Conservation (phyloP, 2,113 vertebrate species). For the Siphamia tubifer region DNA sequence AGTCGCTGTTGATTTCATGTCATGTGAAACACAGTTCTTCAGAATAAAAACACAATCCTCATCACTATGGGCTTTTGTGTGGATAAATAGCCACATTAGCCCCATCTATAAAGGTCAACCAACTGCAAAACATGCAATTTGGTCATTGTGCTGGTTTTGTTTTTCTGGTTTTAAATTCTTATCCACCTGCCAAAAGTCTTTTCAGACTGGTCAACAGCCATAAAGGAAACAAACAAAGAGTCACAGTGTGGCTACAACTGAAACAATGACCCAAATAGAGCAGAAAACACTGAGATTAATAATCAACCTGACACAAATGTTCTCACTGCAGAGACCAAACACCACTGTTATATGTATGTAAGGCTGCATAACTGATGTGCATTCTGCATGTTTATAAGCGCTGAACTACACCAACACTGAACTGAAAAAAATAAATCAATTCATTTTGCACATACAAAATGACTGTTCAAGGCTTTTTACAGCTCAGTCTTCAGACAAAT, state of each 20-base stretch:
- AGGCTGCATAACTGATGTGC: background rate
- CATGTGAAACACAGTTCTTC: background rate
- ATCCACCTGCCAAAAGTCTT: constrained; percentile 30
- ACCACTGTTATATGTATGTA: background rate
- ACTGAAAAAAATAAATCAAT: background rate
- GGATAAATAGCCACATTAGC: constrained; percentile 19
- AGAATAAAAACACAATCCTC: background rate
- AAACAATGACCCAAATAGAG: constrained; percentile 41
- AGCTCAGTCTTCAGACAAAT: background rate
- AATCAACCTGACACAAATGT: constrained; percentile 37
- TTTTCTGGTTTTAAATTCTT: background rate
- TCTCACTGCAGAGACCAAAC: background rate
- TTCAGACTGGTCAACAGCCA: constrained; percentile 33
- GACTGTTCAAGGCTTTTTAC: background rate
- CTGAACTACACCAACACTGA: background rate
- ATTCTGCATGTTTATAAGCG: background rate
- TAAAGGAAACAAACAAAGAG: constrained; percentile 34
- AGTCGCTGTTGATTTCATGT: background rate
- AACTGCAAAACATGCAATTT: constrained; percentile 17
- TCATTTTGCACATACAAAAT: background rate
- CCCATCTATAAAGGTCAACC: constrained; percentile 1
- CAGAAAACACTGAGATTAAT: constrained; percentile 53
- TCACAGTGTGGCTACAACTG: background rate
- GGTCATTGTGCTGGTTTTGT: constrained; percentile 7
- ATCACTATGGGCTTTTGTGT: constrained; percentile 15